Evolutionary conservation across 2,113 vertebrate genomes (phyloP).

Genomic region (Sardina pilchardus): DNA sequence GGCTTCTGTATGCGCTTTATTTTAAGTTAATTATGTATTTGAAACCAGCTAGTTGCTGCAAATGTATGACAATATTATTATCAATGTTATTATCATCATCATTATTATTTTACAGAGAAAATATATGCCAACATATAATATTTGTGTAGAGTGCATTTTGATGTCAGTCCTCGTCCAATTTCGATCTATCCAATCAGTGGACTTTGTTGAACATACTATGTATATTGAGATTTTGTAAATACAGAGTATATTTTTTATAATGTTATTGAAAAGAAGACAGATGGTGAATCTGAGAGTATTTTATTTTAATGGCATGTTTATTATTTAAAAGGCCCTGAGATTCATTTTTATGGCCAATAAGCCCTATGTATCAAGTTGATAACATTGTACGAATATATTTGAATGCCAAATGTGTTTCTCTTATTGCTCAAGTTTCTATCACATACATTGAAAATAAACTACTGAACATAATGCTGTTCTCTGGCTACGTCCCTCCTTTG

Average conservation of each 20-base stretch:
- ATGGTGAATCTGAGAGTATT: constrained; percentile 64
- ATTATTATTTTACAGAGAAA: constrained; percentile 17
- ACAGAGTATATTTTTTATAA: constrained; percentile 73
- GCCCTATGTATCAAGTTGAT: constrained; percentile 62
- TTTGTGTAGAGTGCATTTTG: constrained; percentile 57
- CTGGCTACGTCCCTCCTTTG: constrained; percentile 27
- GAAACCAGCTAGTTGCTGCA: constrained; percentile 9
- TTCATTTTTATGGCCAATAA: constrained; percentile 50
- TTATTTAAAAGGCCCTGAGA: constrained; percentile 65
- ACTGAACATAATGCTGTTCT: constrained; percentile 65
- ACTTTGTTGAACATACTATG: constrained; percentile 61
- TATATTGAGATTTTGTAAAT: constrained; percentile 76
- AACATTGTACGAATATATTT: constrained; percentile 58
- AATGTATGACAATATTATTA: constrained; percentile 14
- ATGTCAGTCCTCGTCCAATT: constrained; percentile 57
- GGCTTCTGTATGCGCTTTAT: background rate
- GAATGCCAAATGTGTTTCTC: constrained; percentile 65
- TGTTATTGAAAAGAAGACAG: constrained; percentile 58
- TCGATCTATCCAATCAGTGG: constrained; percentile 34
- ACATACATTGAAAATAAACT: constrained; percentile 59
- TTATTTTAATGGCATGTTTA: constrained; percentile 68
- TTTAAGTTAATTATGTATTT: background rate
- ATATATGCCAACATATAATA: constrained; percentile 50
- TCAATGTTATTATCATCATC: background rate
- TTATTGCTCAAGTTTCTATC: constrained; percentile 62